phyloP scores from a whole-genome alignment of 2,113 vertebrate species.

The Archocentrus centrarchus region DNA sequence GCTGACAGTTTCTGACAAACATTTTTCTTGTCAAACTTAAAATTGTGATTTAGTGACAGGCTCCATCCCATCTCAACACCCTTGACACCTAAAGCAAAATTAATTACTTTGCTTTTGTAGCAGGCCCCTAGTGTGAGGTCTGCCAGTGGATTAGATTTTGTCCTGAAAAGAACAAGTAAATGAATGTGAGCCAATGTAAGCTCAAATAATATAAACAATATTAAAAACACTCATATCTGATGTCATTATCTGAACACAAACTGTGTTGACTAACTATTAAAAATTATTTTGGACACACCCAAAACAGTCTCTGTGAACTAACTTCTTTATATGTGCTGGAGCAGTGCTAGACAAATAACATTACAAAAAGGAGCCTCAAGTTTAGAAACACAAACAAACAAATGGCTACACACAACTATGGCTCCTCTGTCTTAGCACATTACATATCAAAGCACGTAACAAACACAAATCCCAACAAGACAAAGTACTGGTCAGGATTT shows the following conservation, averaged over 20 bases:
- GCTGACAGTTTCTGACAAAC: background rate
- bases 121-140: background rate
- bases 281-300: too few species aligned
- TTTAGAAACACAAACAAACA: background rate
- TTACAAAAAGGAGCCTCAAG: background rate
- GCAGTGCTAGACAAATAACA: too few species aligned
- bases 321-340: too few species aligned
- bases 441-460: background rate
- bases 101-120: slow-evolving; percentile 3
- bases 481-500: background rate
- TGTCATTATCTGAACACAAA: too few species aligned
- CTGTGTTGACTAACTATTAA: too few species aligned
- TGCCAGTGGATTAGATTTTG: background rate
- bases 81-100: background rate
- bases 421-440: background rate
- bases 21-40: background rate
- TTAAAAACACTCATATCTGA: too few species aligned
- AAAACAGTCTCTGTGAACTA: too few species aligned
- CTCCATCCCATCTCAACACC: background rate
- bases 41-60: background rate
- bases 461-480: background rate
- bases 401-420: background rate
- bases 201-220: too few species aligned
- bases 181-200: background rate
- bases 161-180: background rate